Evolutionary conservation across 2,797 vertebrate species (phyloP).

Genomic region (Eospalax fontanierii): DNA sequence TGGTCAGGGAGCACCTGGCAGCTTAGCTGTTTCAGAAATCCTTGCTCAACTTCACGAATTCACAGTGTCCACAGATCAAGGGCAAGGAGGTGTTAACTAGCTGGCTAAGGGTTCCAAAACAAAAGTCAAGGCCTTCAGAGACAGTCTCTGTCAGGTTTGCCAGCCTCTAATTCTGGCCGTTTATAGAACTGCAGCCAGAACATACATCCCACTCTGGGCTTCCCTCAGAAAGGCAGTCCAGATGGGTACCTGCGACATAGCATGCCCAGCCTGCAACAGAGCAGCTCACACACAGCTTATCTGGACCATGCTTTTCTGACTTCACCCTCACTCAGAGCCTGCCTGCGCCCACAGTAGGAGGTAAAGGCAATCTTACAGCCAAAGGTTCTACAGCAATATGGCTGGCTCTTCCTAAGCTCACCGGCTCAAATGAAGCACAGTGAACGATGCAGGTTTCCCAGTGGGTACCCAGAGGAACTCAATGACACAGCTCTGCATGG

Average conservation of each 20-base stretch:
- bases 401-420: not conserved
- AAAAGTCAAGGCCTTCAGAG: not conserved
- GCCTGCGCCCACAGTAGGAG: accelerated
- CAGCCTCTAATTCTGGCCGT: not conserved
- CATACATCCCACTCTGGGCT: accelerated
- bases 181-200: not conserved
- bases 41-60: not conserved
- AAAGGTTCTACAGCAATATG: too few species aligned
- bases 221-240: not conserved
- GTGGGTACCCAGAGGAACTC: not conserved
- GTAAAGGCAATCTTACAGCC: not conserved
- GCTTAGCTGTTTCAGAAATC: not conserved
- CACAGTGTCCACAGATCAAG: not conserved
- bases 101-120: not conserved
- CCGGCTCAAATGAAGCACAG: not conserved
- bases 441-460: not conserved
- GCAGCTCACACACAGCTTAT: not conserved
- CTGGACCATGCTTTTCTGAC: not conserved
- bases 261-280: not conserved
- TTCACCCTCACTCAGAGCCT: not conserved
- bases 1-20: not conserved
- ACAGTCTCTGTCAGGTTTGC: not conserved
- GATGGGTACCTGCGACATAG: not conserved
- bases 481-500: accelerated
- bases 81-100: not conserved